phyloP scores from a whole-genome alignment of 2,113 vertebrate genomes.

The Halcyon senegalensis region DNA sequence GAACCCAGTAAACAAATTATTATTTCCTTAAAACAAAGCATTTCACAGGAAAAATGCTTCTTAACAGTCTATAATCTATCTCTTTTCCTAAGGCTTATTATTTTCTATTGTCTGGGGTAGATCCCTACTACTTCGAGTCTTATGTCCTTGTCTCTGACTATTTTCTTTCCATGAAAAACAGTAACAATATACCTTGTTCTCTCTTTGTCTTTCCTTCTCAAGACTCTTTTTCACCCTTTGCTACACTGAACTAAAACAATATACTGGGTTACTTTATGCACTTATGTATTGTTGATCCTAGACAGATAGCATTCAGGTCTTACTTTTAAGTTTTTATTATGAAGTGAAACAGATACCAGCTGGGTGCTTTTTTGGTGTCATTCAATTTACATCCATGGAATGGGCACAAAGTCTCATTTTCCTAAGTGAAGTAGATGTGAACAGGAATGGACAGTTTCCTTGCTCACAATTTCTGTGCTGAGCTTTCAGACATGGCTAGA shows the following conservation, averaged over 20 bases:
- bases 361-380: neutral
- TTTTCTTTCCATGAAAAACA: neutral
- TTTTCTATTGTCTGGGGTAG: neutral
- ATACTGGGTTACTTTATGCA: neutral
- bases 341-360: neutral
- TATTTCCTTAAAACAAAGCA: neutral
- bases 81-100: neutral
- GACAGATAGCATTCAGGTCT: neutral
- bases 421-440: neutral
- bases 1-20: neutral
- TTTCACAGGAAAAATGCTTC: neutral
- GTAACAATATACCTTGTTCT: neutral
- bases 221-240: neutral
- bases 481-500: neutral
- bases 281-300: rapidly evolving
- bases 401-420: neutral
- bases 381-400: neutral
- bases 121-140: neutral
- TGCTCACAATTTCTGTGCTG: neutral
- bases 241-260: neutral
- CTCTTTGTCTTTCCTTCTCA: neutral
- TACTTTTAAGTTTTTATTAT: neutral
- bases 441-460: neutral
- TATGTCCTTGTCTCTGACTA: neutral
- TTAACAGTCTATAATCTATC: neutral